Evolutionary conservation across 2,113 vertebrate species (phyloP).

Genomic region (Drymodes brunneopygia): DNA sequence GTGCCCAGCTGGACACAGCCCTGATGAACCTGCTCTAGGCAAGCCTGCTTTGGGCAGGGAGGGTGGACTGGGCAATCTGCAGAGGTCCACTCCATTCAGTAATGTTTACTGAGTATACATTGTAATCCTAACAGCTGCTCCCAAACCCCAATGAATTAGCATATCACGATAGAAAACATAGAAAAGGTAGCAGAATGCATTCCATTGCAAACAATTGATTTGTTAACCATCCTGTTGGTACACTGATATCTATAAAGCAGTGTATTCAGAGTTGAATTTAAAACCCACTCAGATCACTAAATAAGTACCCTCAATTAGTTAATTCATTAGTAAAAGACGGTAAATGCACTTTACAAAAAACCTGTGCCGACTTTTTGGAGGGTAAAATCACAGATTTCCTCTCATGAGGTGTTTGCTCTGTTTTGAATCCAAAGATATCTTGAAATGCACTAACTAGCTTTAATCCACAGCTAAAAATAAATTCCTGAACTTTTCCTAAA

Average conservation of each 20-base stretch:
- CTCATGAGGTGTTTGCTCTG: neutral
- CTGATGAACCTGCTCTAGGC: neutral
- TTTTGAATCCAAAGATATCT: neutral
- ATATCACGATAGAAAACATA: neutral
- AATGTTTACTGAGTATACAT: neutral
- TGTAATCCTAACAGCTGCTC: neutral
- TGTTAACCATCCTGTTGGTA: neutral
- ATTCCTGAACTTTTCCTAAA: neutral
- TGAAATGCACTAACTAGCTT: neutral
- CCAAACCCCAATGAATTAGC: neutral
- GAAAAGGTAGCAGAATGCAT: neutral
- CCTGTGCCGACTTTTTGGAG: neutral
- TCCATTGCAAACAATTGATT: neutral
- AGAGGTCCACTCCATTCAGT: neutral
- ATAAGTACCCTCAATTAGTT: neutral
- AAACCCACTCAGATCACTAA: neutral
- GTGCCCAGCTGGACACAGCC: neutral
- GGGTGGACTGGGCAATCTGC: too few relatives aligned
- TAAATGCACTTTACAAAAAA: neutral
- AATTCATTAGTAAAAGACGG: neutral
- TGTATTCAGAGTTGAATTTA: neutral
- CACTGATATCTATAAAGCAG: neutral
- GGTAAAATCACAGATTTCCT: neutral
- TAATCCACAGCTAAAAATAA: neutral
- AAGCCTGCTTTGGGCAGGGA: neutral